Conservation (phyloP, 92 coral and sea anemone species). For the Blastomussa wellsi region DNA sequence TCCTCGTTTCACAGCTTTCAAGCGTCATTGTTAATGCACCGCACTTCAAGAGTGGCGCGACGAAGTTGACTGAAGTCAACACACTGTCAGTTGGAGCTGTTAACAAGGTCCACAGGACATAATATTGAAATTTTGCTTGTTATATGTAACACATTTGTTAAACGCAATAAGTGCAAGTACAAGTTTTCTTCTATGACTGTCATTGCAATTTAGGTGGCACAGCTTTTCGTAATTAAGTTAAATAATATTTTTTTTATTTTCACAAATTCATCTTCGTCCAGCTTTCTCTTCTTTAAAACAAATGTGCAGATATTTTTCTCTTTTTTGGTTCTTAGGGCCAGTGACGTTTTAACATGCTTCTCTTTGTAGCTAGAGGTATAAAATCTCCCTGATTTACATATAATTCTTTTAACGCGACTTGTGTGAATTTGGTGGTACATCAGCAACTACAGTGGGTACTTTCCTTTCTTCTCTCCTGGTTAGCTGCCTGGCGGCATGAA, state of each 20-base stretch:
- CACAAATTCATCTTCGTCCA: background rate
- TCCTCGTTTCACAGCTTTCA: background rate
- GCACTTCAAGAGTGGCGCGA: background rate
- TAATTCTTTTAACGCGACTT: background rate
- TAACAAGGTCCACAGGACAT: background rate
- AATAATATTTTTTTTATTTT: background rate
- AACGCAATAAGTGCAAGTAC: background rate
- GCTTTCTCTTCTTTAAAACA: background rate
- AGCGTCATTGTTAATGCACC: background rate
- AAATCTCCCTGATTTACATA: background rate
- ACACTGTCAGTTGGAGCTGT: background rate
- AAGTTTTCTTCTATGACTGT: background rate
- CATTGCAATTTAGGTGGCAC: background rate
- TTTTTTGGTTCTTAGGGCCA: background rate
- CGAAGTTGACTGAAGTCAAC: background rate
- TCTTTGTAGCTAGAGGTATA: background rate
- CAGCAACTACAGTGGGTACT: background rate
- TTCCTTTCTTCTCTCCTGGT: background rate
- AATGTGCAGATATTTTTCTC: background rate
- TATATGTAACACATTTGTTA: background rate
- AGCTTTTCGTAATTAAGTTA: background rate
- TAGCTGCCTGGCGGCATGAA: background rate
- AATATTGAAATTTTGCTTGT: background rate
- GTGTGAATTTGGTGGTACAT: background rate
- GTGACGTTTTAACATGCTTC: background rate